phyloP scores from a whole-genome alignment of 2,888 invertebrate genomes.

The Dynastes tityus region DNA sequence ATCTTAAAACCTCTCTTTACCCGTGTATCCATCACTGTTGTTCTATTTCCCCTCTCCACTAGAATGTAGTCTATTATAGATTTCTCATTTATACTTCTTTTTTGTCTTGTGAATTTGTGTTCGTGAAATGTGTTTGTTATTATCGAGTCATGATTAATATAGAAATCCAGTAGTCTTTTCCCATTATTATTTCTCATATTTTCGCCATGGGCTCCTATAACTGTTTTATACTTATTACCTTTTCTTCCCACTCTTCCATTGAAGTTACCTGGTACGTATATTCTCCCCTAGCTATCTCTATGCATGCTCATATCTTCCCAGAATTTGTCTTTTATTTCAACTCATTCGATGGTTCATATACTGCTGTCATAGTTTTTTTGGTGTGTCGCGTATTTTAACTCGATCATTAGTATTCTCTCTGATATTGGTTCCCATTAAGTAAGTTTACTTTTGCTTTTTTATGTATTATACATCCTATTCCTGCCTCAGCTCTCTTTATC shows the following conservation, averaged over 20 bases:
- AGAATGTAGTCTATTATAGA: no score
- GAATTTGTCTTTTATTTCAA: conserved; percentile 38
- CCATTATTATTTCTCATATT: no score
- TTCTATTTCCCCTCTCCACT: no score
- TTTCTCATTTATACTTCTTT: no score
- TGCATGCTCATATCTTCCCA: conserved; percentile 24
- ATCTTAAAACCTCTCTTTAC: no score
- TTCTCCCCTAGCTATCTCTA: conserved; percentile 12
- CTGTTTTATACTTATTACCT: background rate
- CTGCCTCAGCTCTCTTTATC: conserved; percentile 25
- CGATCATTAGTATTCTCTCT: conserved; percentile 43
- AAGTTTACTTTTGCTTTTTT: conserved; percentile 21
- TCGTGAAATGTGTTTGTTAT: no score
- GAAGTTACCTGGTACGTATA: conserved; percentile 45
- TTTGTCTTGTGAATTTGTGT: no score
- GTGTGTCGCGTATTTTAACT: conserved; percentile 3
- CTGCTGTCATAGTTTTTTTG: conserved; percentile 40
- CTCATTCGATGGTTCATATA: conserved; percentile 42
- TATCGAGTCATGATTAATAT: no score
- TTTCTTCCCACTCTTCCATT: conserved; percentile 40
- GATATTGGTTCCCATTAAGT: conserved; percentile 20
- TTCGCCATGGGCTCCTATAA: no score
- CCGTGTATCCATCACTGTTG: no score
- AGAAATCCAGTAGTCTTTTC: no score
- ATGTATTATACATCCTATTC: conserved; percentile 29